A percentile compares a stretch with the other conserved stretches of the same genome.
Evolutionary conservation across 2,113 vertebrate genomes (phyloP).

Genomic region (Cavia aperea): DNA sequence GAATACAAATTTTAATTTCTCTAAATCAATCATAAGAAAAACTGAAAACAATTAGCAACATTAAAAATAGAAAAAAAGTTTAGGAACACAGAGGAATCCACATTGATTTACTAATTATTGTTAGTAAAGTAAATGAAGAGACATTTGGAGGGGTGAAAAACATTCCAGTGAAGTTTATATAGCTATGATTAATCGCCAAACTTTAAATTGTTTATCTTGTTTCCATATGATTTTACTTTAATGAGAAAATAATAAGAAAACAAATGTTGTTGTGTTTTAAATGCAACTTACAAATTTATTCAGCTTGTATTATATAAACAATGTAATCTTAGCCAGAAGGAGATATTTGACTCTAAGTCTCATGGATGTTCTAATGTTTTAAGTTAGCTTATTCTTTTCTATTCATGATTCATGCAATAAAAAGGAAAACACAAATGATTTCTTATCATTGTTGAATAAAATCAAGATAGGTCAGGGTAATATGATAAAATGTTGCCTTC

Average conservation of each 20-base stretch:
- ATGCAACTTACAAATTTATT: neutral
- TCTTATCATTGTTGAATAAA: neutral
- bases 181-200: neutral
- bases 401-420: neutral
- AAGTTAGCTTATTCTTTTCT: slow-evolving; percentile 5
- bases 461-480: neutral
- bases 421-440: neutral
- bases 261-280: neutral
- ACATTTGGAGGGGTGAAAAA: neutral
- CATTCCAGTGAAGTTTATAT: neutral
- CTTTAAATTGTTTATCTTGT: neutral
- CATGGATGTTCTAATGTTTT: neutral
- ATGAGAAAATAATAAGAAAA: neutral
- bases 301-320: neutral
- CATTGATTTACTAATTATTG: neutral
- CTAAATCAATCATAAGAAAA: neutral
- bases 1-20: neutral
- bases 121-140: neutral
- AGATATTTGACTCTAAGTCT: neutral
- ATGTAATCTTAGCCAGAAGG: neutral
- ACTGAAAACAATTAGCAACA: neutral
- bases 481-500: neutral
- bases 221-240: neutral
- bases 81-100: neutral
- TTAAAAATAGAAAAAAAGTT: neutral